These are phyloP conservation scores for Dasysyrphus tricinctus DNA, from an alignment of 2,888 invertebrate species.

Conservation along the genomic window DNA sequence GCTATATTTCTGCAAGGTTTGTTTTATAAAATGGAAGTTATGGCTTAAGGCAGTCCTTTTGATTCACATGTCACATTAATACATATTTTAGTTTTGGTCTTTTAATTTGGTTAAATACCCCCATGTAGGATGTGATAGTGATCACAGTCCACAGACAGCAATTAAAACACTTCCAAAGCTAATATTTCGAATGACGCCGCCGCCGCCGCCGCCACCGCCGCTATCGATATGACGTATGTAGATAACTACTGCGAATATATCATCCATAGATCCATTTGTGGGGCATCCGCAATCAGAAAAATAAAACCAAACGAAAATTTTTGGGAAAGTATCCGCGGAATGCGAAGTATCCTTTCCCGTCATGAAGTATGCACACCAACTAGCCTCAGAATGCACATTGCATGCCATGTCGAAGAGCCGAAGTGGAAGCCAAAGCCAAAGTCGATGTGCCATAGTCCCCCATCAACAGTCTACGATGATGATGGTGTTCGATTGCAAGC, in stretches of 20 bases:
- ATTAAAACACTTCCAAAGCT: slow-evolving; percentile 71
- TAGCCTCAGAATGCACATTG: slow-evolving; percentile 70
- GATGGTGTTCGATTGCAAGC: slow-evolving; percentile 62
- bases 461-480: background rate
- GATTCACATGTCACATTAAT: too few species aligned
- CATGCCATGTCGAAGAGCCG: slow-evolving; percentile 51
- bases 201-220: slow-evolving; percentile 35
- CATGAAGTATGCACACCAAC: slow-evolving; percentile 67
- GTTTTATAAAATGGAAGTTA: too few species aligned
- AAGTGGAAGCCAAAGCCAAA: slow-evolving; percentile 17
- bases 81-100: background rate
- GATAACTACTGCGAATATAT: slow-evolving; percentile 63
- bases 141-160: slow-evolving; percentile 68
- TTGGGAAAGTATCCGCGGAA: slow-evolving; percentile 69
- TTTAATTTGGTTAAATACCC: background rate
- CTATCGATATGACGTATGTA: slow-evolving; percentile 58
- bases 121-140: slow-evolving; percentile 43
- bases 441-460: slow-evolving; percentile 8
- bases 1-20: too few species aligned
- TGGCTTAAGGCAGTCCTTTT: too few species aligned
- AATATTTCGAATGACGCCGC: slow-evolving; percentile 67
- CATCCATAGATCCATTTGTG: slow-evolving; percentile 48
- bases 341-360: slow-evolving; percentile 65
- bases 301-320: slow-evolving; percentile 47
- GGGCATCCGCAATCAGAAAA: slow-evolving; percentile 12